Conservation (phyloP, 2,888 invertebrate species). For the Anaspis maculata region DNA sequence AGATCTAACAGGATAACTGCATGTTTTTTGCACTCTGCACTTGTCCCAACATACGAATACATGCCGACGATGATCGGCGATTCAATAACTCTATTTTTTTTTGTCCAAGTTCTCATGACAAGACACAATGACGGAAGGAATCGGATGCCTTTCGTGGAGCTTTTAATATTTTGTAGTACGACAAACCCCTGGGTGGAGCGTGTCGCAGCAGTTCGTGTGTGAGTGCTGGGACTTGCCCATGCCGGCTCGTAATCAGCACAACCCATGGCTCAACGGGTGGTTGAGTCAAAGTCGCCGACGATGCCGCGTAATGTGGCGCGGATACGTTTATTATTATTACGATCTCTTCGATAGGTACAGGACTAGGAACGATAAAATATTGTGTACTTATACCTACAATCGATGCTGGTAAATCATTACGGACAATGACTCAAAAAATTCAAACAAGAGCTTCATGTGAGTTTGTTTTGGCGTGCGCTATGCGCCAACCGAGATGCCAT, state of each 20-base stretch:
- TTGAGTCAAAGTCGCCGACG: constrained; percentile 36
- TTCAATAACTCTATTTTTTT: too few relatives aligned
- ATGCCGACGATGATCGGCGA: too few relatives aligned
- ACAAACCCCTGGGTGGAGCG: constrained; percentile 17
- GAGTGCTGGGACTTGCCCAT: too few relatives aligned
- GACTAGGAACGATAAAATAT: too few relatives aligned
- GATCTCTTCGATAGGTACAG: constrained; percentile 19
- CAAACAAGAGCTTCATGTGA: too few relatives aligned
- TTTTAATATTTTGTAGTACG: constrained; percentile 6
- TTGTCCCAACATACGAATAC: too few relatives aligned
- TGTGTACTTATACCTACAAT: too few relatives aligned
- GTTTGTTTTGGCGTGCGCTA: too few relatives aligned
- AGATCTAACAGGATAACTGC: too few relatives aligned
- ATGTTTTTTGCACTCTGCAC: too few relatives aligned
- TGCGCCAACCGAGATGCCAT: too few relatives aligned
- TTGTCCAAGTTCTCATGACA: not conserved
- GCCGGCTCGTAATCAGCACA: constrained; percentile 28
- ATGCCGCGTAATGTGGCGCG: constrained; percentile 36
- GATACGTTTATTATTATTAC: constrained; percentile 37
- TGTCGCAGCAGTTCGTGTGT: constrained; percentile 17
- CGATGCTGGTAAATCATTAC: constrained; percentile 8
- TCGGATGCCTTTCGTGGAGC: too few relatives aligned
- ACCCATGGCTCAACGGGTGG: constrained; percentile 30
- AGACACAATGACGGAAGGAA: not conserved
- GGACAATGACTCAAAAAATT: constrained; percentile 8